Percentiles rank a stretch among this genome's conserved stretches.
Evolutionary conservation across 2,797 vertebrate genomes (phyloP).

Genomic region (Danio kyathit): DNA sequence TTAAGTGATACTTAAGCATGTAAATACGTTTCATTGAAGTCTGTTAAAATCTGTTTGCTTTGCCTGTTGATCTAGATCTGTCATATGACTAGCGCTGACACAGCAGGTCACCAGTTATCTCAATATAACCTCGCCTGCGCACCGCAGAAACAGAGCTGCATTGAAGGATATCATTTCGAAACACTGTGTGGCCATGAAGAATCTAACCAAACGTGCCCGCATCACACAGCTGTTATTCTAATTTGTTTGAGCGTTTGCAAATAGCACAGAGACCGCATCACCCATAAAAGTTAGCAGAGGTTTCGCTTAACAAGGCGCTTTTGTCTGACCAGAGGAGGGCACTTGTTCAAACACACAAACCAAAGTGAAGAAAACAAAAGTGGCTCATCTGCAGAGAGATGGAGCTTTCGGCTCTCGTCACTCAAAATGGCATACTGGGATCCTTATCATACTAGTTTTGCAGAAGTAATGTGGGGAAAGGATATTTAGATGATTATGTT

Average conservation of each 20-base stretch:
- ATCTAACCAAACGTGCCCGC: conserved; percentile 58
- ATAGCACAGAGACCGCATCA: conserved; percentile 50
- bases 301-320: conserved; percentile 67
- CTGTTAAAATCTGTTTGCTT: neutral
- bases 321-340: conserved; percentile 61
- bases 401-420: neutral
- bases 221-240: conserved; percentile 62
- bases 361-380: conserved; percentile 58
- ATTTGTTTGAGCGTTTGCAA: conserved; percentile 68
- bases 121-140: conserved; percentile 36
- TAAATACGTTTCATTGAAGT: neutral
- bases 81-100: conserved; percentile 17
- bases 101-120: conserved; percentile 44
- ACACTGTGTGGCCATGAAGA: conserved; percentile 53
- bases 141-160: conserved; percentile 16
- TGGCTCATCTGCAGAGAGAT: conserved; percentile 30
- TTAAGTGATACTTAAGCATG: neutral
- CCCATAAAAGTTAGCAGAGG: conserved; percentile 64
- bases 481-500: neutral
- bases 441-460: neutral
- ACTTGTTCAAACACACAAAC: conserved; percentile 66
- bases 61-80: neutral
- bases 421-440: neutral
- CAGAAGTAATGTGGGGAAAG: neutral
- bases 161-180: conserved; percentile 40